Evolutionary conservation across 2,113 vertebrate genomes (phyloP).

Genomic region (Glareola pratincola): DNA sequence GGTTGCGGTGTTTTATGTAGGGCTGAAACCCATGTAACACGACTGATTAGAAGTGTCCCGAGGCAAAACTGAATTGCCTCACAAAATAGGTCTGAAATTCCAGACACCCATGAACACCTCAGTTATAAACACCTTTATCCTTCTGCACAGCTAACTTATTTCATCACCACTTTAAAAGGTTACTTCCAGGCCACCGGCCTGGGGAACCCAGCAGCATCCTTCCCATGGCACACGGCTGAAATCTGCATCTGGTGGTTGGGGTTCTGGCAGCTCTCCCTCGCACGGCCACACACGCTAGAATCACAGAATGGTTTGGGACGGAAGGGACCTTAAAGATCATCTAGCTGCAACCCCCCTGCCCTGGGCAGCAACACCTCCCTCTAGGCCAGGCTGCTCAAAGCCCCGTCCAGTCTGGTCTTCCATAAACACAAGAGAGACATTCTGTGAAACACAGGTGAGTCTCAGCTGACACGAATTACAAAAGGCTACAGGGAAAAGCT

Average conservation of each 20-base stretch:
- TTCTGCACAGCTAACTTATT: not conserved
- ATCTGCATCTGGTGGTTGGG: not conserved
- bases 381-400: not conserved
- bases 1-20: not conserved
- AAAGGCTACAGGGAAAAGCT: not conserved
- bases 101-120: no score
- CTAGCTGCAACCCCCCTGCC: not conserved
- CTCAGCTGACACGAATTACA: accelerated
- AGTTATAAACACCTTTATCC: not conserved
- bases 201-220: not conserved
- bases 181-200: not conserved
- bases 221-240: accelerated
- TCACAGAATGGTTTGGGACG: not conserved
- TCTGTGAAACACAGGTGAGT: accelerated
- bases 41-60: not conserved
- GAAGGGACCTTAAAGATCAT: not conserved
- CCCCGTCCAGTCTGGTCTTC: not conserved
- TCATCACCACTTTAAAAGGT: not conserved
- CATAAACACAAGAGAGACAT: not conserved
- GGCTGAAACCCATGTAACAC: not conserved
- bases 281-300: not conserved
- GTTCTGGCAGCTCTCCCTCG: not conserved
- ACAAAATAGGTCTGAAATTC: not conserved
- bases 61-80: not conserved
- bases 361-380: not conserved